phyloP scores from a whole-genome alignment of 2,797 vertebrate genomes.

The Cossypha caffra region DNA sequence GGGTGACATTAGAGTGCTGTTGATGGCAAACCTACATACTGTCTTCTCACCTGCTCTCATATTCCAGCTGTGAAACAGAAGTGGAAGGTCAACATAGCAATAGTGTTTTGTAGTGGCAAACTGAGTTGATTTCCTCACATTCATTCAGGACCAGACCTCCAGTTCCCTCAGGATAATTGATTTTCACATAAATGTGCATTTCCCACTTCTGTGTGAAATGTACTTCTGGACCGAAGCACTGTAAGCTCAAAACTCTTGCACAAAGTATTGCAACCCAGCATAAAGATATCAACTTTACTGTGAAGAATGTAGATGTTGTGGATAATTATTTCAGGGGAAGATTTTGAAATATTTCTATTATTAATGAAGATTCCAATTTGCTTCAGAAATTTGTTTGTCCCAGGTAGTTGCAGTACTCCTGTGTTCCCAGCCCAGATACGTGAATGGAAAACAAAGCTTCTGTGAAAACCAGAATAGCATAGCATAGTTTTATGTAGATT shows the following conservation, averaged over 20 bases:
- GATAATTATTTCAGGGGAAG: slow-evolving; percentile 19
- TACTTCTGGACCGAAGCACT: background rate
- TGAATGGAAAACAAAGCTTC: background rate
- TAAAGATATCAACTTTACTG: background rate
- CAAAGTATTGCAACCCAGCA: background rate
- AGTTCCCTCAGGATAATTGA: slow-evolving; percentile 64
- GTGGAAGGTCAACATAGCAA: slow-evolving; percentile 21
- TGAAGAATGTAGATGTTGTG: background rate
- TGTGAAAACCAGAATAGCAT: background rate
- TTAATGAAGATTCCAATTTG: background rate
- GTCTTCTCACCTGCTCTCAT: slow-evolving; percentile 32
- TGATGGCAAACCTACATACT: background rate
- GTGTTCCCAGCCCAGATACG: background rate
- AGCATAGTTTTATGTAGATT: background rate
- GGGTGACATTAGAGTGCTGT: background rate
- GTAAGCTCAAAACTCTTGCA: slow-evolving; percentile 14
- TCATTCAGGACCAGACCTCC: slow-evolving; percentile 41
- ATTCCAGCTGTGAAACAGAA: slow-evolving; percentile 45
- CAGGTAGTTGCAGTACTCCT: background rate
- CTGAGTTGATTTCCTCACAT: slow-evolving; percentile 46
- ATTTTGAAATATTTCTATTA: slow-evolving; percentile 5
- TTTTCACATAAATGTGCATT: slow-evolving; percentile 58
- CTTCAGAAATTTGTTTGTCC: slow-evolving; percentile 3
- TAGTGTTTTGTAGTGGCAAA: slow-evolving; percentile 1
- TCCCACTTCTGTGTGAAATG: slow-evolving; percentile 11